Conservation (phyloP, 2,888 invertebrate species). For the Danaus chrysippus region DNA sequence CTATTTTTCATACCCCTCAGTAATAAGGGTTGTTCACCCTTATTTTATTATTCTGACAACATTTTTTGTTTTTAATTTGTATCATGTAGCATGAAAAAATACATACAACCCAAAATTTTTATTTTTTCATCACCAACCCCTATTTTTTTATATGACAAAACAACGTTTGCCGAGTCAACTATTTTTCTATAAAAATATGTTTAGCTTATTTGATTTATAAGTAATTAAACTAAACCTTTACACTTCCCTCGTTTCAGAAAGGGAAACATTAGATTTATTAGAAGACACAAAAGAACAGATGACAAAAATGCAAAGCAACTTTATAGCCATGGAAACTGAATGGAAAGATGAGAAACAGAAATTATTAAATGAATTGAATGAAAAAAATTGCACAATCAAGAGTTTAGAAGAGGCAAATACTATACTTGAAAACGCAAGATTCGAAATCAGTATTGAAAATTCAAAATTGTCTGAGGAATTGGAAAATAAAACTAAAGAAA, state of each 20-base stretch:
- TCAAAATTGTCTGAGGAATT: slow-evolving; percentile 77
- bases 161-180: too few relatives aligned
- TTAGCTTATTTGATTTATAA: too few relatives aligned
- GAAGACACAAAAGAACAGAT: slow-evolving; percentile 90
- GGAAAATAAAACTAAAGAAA: slow-evolving; percentile 68
- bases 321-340: slow-evolving; percentile 83
- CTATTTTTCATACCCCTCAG: too few relatives aligned
- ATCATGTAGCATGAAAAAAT: too few relatives aligned
- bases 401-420: slow-evolving; percentile 79
- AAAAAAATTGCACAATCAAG: slow-evolving; percentile 76
- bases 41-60: too few relatives aligned
- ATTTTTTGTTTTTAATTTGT: too few relatives aligned
- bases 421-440: slow-evolving; percentile 69
- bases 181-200: too few relatives aligned
- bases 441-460: slow-evolving; percentile 74
- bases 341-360: slow-evolving; percentile 83
- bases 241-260: slow-evolving; percentile 62
- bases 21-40: too few relatives aligned
- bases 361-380: slow-evolving; percentile 74
- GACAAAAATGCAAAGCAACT: slow-evolving; percentile 88
- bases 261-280: slow-evolving; percentile 84
- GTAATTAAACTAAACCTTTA: not conserved
- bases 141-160: too few relatives aligned
- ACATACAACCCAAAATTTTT: too few relatives aligned
- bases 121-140: too few relatives aligned